phyloP scores from a whole-genome alignment of 2,113 vertebrate species.

The Ptyas mucosa region DNA sequence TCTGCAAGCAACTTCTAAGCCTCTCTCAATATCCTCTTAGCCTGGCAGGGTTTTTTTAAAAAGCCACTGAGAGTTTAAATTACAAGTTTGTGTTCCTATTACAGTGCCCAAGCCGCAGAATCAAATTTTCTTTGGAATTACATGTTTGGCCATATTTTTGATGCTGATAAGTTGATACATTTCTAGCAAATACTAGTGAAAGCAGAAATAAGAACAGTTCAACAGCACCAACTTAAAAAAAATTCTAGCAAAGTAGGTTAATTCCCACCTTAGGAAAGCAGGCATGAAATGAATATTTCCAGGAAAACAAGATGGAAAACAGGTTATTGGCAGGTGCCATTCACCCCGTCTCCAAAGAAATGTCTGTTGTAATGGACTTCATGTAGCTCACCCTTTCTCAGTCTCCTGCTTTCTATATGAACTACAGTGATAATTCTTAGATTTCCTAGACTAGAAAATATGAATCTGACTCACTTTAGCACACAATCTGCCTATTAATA shows the following conservation, averaged over 20 bases:
- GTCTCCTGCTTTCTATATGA: background rate
- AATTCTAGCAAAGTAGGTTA: background rate
- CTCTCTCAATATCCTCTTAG: background rate
- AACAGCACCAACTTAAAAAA: background rate
- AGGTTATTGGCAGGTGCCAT: background rate
- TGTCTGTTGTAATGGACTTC: background rate
- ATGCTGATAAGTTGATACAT: background rate
- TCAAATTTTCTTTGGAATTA: background rate
- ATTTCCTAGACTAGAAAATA: background rate
- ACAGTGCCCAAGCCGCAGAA: background rate
- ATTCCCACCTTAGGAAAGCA: background rate
- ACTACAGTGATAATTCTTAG: background rate
- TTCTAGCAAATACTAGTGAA: background rate
- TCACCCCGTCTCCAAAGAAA: background rate
- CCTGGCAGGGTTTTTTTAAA: background rate
- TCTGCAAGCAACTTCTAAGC: background rate
- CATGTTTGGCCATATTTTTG: background rate
- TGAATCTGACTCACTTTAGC: background rate
- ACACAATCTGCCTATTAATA: background rate
- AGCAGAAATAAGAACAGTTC: background rate
- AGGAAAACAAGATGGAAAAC: background rate
- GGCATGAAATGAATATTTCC: background rate
- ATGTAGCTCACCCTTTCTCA: background rate
- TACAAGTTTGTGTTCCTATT: background rate
- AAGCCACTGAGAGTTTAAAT: background rate